Percentiles rank a stretch among this genome's conserved stretches.
phyloP scores from a whole-genome alignment of 2,797 vertebrate species.

The Cuniculus paca region DNA sequence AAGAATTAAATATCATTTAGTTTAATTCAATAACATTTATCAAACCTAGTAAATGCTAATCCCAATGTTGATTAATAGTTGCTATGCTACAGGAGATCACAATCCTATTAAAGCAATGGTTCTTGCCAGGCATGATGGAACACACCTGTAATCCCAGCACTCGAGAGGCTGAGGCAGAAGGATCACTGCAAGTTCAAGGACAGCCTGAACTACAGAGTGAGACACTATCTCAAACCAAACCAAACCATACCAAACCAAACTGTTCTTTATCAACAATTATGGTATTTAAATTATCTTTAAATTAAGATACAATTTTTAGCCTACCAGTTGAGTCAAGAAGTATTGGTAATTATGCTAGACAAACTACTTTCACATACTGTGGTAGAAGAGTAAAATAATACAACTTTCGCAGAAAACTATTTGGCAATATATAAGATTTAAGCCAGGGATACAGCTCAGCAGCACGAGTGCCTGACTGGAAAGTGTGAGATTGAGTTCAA shows the following conservation, averaged over 20 bases:
- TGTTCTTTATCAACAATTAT: conserved; percentile 48
- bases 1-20: conserved; percentile 45
- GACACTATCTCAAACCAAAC: not conserved
- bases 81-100: conserved; percentile 19
- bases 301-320: conserved; percentile 44
- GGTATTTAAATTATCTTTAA: not conserved
- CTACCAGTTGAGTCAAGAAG: not conserved
- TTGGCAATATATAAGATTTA: not conserved
- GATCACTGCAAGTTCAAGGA: not conserved
- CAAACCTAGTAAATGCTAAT: conserved; percentile 36
- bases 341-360: not conserved
- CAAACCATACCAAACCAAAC: not conserved
- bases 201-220: not conserved
- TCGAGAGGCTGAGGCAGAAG: not conserved
- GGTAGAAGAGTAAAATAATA: not conserved
- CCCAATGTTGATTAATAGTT: conserved; percentile 29
- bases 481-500: no score
- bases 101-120: conserved; percentile 41
- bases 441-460: no score
- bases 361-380: not conserved
- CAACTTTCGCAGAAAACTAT: not conserved
- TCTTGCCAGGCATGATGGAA: not conserved
- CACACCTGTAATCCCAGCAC: not conserved
- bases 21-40: conserved; percentile 41
- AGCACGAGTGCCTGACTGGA: no score